A percentile compares a stretch with the other conserved stretches of the same genome.
These are phyloP conservation scores for Caradrina kadenii DNA, from an alignment of 2,888 invertebrate genomes.

Conservation along the genomic window DNA sequence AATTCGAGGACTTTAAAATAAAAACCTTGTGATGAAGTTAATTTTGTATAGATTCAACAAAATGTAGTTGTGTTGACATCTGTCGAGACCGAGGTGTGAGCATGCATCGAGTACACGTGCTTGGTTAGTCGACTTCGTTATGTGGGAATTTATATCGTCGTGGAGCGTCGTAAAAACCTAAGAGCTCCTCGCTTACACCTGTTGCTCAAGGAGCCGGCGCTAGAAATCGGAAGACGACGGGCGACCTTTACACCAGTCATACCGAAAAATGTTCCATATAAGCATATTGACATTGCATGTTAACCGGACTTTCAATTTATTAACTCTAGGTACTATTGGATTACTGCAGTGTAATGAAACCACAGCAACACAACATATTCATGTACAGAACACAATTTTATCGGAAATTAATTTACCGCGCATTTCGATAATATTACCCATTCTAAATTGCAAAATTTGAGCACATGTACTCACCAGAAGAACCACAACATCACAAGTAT, in stretches of 20 bases:
- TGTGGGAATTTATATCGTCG: conserved; percentile 39
- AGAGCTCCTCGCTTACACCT: conserved; percentile 51
- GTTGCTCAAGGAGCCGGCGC: conserved; percentile 48
- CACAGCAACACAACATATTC: background rate
- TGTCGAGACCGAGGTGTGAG: conserved; percentile 13
- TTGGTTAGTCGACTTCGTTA: conserved; percentile 24
- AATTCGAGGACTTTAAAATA: conserved; percentile 1
- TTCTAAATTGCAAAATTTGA: background rate
- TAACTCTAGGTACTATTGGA: background rate
- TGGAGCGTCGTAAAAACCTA: conserved; percentile 49
- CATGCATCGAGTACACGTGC: conserved; percentile 40
- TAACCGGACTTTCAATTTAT: background rate
- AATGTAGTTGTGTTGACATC: background rate
- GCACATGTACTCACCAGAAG: no score
- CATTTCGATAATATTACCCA: background rate
- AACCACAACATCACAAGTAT: background rate
- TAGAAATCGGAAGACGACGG: conserved; percentile 6
- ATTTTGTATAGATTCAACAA: conserved; percentile 1
- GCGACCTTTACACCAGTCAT: conserved; percentile 3
- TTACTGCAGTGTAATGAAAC: conserved; percentile 10
- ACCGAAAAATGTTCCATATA: background rate
- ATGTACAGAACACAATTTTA: background rate
- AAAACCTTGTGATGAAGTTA: background rate
- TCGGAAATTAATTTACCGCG: background rate
- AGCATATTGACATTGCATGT: background rate